Conservation (phyloP, 1,140 invertebrate genomes). For the Aporrectodea caliginosa region DNA sequence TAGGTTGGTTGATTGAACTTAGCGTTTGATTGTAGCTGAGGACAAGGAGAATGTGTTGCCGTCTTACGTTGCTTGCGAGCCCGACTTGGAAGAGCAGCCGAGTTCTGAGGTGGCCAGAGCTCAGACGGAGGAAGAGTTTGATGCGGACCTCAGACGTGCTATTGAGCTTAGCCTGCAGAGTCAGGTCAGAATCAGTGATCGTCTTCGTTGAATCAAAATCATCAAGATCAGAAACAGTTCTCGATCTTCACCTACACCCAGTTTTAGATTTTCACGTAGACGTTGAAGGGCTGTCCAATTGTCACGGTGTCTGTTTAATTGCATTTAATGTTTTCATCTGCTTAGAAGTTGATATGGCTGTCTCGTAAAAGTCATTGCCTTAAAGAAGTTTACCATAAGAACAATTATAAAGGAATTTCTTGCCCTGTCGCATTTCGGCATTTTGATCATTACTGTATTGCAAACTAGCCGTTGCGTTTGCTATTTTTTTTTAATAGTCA, state of each 20-base stretch:
- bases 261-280: not conserved
- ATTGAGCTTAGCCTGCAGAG: not conserved
- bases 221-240: too few relatives aligned
- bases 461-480: too few relatives aligned
- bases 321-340: too few relatives aligned
- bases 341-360: not conserved
- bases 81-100: not conserved
- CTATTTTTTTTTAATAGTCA: too few relatives aligned
- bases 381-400: too few relatives aligned
- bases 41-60: not conserved
- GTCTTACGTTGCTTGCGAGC: not conserved
- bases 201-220: not conserved
- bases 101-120: not conserved
- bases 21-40: too few relatives aligned
- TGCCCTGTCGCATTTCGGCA: too few relatives aligned
- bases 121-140: not conserved
- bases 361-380: not conserved
- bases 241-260: too few relatives aligned
- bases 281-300: not conserved
- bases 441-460: too few relatives aligned
- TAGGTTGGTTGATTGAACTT: too few relatives aligned
- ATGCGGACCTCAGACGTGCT: not conserved
- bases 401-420: too few relatives aligned
- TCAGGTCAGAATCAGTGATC: not conserved
- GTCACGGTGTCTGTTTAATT: too few relatives aligned